Percentiles rank a stretch among this genome's conserved stretches.
Conservation (phyloP, 2,113 vertebrate species). For the Heterotis niloticus region DNA sequence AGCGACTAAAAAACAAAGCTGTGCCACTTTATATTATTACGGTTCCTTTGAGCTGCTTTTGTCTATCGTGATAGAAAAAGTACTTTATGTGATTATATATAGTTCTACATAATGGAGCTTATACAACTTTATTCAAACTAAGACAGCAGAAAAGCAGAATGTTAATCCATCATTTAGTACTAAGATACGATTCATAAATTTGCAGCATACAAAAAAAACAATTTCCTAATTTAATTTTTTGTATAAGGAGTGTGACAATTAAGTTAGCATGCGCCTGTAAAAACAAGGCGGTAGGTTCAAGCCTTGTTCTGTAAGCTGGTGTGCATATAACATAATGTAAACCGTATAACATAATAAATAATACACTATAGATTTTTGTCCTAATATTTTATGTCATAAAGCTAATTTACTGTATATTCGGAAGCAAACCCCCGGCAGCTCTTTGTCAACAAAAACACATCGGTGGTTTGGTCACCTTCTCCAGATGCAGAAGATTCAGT, state of each 20-base stretch:
- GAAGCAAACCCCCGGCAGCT: too few species aligned
- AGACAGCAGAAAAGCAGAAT: background rate
- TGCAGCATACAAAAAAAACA: background rate
- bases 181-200: background rate
- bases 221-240: conserved; percentile 22
- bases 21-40: conserved; percentile 23
- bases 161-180: conserved; percentile 12
- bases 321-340: too few species aligned
- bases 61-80: conserved; percentile 8
- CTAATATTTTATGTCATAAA: too few species aligned
- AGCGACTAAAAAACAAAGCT: conserved; percentile 52
- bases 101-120: conserved; percentile 19
- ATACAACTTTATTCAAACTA: conserved; percentile 15
- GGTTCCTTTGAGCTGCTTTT: background rate
- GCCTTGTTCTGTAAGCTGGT: background rate
- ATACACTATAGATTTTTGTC: too few species aligned
- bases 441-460: too few species aligned
- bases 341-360: too few species aligned
- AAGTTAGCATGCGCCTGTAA: conserved; percentile 12
- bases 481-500: background rate
- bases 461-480: background rate
- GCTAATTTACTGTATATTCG: too few species aligned
- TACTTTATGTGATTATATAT: conserved; percentile 14
- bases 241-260: conserved; percentile 5
- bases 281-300: conserved; percentile 5